These are phyloP conservation scores for Aphyosemion australe DNA, from an alignment of 2,113 vertebrate genomes.

Conservation along the genomic window DNA sequence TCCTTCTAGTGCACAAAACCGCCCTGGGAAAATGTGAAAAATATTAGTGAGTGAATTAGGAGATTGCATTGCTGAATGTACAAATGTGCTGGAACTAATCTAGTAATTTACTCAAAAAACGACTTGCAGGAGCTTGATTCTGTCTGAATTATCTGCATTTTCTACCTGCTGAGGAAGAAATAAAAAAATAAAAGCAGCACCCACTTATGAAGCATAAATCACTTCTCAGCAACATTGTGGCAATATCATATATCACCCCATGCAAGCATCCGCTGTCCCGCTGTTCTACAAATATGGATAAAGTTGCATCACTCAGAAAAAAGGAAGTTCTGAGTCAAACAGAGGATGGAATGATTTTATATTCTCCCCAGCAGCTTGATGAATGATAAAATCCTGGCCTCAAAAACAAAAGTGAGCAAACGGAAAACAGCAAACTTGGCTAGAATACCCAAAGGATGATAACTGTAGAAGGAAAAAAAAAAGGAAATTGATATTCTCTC, in stretches of 20 bases:
- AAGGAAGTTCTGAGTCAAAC: conserved; percentile 52
- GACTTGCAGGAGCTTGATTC: background rate
- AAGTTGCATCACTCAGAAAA: conserved; percentile 58
- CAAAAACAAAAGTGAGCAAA: conserved; percentile 64
- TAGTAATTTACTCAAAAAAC: background rate
- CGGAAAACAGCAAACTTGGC: conserved; percentile 64
- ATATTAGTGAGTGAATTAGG: too few species aligned
- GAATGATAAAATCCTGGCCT: conserved; percentile 69
- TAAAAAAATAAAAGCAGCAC: conserved; percentile 19
- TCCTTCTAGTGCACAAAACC: background rate
- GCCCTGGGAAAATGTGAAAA: conserved; percentile 12
- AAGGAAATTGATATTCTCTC: conserved; percentile 73
- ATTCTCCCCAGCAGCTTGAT: conserved; percentile 47
- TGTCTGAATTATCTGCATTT: conserved; percentile 22
- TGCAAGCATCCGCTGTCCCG: conserved; percentile 32
- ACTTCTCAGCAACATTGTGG: conserved; percentile 51
- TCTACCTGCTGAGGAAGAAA: conserved; percentile 37
- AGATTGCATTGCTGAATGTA: background rate
- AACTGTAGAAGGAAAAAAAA: conserved; percentile 47
- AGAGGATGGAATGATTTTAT: conserved; percentile 54
- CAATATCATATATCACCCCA: conserved; percentile 53
- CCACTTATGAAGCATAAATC: conserved; percentile 30
- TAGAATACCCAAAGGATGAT: conserved; percentile 60
- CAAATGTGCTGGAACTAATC: conserved; percentile 1
- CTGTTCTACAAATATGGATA: conserved; percentile 65